Percentiles rank a stretch among this genome's conserved stretches.
Evolutionary conservation across 2,113 vertebrate genomes (phyloP).

Genomic region (Alosa alosa): DNA sequence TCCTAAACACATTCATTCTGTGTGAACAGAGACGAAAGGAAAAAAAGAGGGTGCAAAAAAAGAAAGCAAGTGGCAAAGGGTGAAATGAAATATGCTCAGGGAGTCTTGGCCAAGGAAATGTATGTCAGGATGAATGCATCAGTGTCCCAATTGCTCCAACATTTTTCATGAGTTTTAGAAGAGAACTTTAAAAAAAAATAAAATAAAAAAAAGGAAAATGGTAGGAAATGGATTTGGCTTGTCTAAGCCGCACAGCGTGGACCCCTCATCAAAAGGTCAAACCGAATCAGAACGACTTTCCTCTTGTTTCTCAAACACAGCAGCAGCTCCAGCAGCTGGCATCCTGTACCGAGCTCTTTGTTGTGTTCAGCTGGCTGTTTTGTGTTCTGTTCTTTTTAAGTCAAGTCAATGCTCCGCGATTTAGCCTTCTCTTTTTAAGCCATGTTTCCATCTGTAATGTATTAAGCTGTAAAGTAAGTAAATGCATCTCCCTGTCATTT

Average conservation of each 20-base stretch:
- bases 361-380: constrained; percentile 19
- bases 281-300: constrained; percentile 14
- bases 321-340: constrained; percentile 21
- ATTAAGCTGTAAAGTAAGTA: background rate
- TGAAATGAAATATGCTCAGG: constrained; percentile 7
- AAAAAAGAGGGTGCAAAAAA: too few relatives aligned
- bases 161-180: constrained; percentile 22
- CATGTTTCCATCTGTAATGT: background rate
- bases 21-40: background rate
- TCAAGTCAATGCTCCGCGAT: background rate
- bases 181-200: background rate
- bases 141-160: constrained; percentile 22
- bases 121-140: constrained; percentile 28
- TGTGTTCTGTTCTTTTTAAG: constrained; percentile 6
- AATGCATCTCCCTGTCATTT: background rate
- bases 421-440: background rate
- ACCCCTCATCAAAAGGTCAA: constrained; percentile 37
- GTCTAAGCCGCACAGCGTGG: constrained; percentile 17
- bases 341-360: constrained; percentile 3
- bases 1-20: background rate
- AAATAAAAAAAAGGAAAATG: background rate
- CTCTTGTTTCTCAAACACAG: constrained; percentile 21
- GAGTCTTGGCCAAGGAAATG: background rate
- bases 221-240: constrained; percentile 21
- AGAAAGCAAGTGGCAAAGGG: background rate